These are phyloP conservation scores for Apostichopus leukothele DNA, from an alignment of 53 echinoderm and acorn worm genomes.

Conservation along the genomic window DNA sequence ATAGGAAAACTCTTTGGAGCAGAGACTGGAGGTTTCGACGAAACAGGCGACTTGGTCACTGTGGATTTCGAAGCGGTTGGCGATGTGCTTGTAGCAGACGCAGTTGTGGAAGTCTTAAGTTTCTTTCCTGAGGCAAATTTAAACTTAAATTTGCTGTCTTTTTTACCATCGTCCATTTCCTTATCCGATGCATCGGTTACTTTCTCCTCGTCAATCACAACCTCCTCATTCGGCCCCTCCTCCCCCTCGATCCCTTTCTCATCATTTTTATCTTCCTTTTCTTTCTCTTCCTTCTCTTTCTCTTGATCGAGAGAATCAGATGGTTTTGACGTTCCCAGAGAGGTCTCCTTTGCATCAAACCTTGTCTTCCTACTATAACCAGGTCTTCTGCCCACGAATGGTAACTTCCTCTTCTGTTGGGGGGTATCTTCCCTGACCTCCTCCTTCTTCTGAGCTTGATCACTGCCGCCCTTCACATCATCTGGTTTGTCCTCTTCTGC, in stretches of 20 bases:
- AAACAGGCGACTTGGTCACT: background rate
- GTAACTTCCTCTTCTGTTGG: background rate
- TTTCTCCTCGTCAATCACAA: constrained; percentile 13
- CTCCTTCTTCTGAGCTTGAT: constrained; percentile 53
- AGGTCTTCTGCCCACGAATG: constrained; percentile 14
- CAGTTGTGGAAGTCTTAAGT: background rate
- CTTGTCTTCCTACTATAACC: background rate
- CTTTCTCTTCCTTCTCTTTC: background rate
- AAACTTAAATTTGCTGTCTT: constrained; percentile 9
- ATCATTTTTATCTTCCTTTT: background rate
- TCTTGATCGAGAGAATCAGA: constrained; percentile 30
- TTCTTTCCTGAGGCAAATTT: constrained; percentile 42
- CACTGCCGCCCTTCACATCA: constrained; percentile 29
- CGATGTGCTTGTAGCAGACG: constrained; percentile 7
- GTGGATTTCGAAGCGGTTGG: constrained; percentile 8
- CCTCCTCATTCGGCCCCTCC: background rate
- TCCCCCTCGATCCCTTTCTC: background rate
- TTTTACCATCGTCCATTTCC: constrained; percentile 28
- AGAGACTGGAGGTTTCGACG: background rate
- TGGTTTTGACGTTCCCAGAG: background rate
- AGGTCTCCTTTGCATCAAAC: background rate
- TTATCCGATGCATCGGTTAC: background rate
- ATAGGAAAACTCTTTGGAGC: constrained; percentile 35
- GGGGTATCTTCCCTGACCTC: background rate
- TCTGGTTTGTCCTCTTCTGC: constrained; percentile 55